phyloP scores from a whole-genome alignment of 2,797 vertebrate genomes.

The Ispidina lecontei region DNA sequence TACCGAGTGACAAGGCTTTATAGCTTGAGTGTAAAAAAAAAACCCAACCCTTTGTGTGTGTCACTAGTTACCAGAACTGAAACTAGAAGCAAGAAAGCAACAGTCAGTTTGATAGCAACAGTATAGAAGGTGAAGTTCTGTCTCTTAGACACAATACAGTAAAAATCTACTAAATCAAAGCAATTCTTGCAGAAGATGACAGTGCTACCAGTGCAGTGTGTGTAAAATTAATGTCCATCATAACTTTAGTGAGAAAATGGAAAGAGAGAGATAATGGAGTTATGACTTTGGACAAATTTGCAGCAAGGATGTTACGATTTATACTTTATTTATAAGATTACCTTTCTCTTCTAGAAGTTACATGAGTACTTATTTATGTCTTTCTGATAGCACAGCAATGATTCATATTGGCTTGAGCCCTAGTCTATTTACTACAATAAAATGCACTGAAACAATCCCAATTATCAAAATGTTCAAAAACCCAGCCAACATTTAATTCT shows the following conservation, averaged over 20 bases:
- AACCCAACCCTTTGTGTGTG: too few relatives aligned
- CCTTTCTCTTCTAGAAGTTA: constrained; percentile 10
- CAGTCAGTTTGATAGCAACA: background rate
- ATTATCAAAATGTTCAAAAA: constrained; percentile 52
- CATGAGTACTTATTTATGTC: background rate
- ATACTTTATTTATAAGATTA: background rate
- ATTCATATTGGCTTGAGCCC: constrained; percentile 27
- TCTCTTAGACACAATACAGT: background rate
- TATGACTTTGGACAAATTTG: background rate
- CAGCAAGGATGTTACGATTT: background rate
- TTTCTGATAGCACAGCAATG: constrained; percentile 29
- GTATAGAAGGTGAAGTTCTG: background rate
- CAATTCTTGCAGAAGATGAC: background rate
- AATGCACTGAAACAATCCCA: constrained; percentile 56
- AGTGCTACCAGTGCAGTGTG: background rate
- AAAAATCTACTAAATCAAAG: constrained; percentile 1
- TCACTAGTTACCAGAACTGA: background rate
- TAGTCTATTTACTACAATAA: constrained; percentile 44
- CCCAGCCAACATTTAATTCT: constrained; percentile 46
- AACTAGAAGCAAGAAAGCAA: background rate
- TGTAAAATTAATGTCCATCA: background rate
- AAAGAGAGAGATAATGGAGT: constrained; percentile 11
- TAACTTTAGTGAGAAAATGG: background rate
- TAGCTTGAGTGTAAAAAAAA: background rate
- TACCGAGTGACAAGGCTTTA: background rate